Evolutionary conservation across 2,797 vertebrate species (phyloP), one percentile per base, ranked within the genome.

Genomic region (Gallirallus australis): DNA sequence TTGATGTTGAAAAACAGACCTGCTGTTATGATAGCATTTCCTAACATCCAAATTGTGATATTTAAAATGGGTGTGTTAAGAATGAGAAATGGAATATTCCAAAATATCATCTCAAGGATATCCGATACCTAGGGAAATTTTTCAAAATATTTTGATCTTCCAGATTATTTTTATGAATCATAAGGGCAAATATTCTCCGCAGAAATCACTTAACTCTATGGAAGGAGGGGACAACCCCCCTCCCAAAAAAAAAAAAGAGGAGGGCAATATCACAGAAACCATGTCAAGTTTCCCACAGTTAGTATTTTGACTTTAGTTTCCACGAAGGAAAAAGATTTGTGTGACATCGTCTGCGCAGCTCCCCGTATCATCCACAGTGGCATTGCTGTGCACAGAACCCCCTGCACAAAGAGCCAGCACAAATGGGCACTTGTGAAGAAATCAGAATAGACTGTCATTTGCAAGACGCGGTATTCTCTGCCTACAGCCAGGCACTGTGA

Each of bases 121-220:
- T 57, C 53, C 54, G 93, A 94, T 59, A 82, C 95, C 82, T 70
- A 66, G 40, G 33, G 56, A 91, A 53, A 71, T 80, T 79, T 78
- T 75, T 90, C 88, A 96, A 96, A 96, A 96, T 96, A 97, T 95
- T 97, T 94, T 92, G 31, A 72, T 94, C 87, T 83, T 81, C 47
- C 52, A 84, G 76, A 59, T 50, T 96, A 88, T 96, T 95, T 96
- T 94, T 81, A 93, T 78, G 81, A 94, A 87, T 86, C 12, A 4
- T 68, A 80, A 91, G 89, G 57, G 87, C 68, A 97, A 96, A 96
- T 85, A 94, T 8, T 90, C 64, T 96, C 94, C 61, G 42, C 71
- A 77, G 86, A 90, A 75, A 93, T 73, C 31, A 73, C 54, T 89
- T 60, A 56, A 42, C 15, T 45, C 70, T 85, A 72, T 0, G 5